Base-by-base conservation (phyloP, 2,113 vertebrate genomes). In the Ceyx melanurus region DNA sequence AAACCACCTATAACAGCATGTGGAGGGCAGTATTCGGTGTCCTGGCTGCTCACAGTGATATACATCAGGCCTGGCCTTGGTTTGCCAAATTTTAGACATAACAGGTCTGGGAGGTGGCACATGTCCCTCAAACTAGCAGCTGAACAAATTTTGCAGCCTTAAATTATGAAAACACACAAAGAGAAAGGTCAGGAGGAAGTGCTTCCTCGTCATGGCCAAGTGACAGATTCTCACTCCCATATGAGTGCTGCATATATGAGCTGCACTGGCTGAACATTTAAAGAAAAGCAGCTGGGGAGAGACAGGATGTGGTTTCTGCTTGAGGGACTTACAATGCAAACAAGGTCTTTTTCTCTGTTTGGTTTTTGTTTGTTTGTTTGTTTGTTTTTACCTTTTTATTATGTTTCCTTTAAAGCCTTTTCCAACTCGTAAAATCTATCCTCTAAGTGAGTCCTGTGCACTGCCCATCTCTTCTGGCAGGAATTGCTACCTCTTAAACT, bases 291-390 rank as follows among this genome's bases (percentile, higher is more conserved):
- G 75, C 85, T 96, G 94, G 48, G 31, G 43, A 62, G 23, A 86
- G 19, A 86, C 84, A 94, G 93, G 97, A 97, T 97, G 96, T 95
- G 95, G 92, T 96, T 97, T 93, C 40, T 85, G 26, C 70, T 92
- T 85, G 48, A 11, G 11, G 13, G 40, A 81, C 70, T 70, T 76
- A 77, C 50, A 92, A 95, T 77, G 86, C 66, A 95, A 93, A 90
- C 26, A 88, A 60, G 23, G 10, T 2, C 5, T 46, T 93, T 89
- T 81, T 56, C 2, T 26, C 20, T n/a, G 35, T 40, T 16, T 20
- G 33, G 33, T 29, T 12, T 4, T 11, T 17, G 0, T 3, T 2
- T 6, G 19, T 40, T 43, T 78, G 37, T 37, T 37, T 37, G 37
- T 37, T 37, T 37, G 37, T 37, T 78, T 58, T 53, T 22, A 22